phyloP scores from a whole-genome alignment of 2,888 invertebrate genomes.

The Lapara coniferarum region DNA sequence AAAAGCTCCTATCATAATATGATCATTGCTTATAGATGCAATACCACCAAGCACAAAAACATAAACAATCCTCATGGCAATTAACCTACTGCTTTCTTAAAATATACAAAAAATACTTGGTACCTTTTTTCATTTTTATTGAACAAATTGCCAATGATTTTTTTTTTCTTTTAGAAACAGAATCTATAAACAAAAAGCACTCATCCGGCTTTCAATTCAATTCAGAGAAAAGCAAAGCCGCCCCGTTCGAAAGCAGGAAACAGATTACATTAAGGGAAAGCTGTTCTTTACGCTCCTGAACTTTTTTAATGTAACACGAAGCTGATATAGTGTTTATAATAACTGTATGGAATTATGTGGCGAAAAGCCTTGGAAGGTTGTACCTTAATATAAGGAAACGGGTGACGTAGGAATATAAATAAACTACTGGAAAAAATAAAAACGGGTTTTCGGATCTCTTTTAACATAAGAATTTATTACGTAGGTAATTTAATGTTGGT shows the following conservation, averaged over 20 bases:
- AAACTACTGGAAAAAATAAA: no score
- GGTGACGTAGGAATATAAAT: no score
- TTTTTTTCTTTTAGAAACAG: constrained; percentile 44
- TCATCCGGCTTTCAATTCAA: constrained; percentile 60
- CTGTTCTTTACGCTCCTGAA: constrained; percentile 26
- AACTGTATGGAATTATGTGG: neutral
- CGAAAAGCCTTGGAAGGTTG: neutral
- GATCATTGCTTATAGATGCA: no score
- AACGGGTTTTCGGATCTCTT: no score
- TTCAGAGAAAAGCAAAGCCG: constrained; percentile 55
- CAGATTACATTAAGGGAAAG: constrained; percentile 42
- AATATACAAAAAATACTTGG: neutral
- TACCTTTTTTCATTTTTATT: constrained; percentile 20
- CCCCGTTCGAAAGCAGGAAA: constrained; percentile 37
- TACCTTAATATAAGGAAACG: no score
- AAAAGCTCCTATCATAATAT: no score
- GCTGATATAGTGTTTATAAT: neutral
- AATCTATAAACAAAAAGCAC: constrained; percentile 56
- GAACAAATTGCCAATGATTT: constrained; percentile 32
- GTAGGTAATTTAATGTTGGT: no score
- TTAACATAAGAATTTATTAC: no score
- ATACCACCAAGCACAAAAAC: neutral
- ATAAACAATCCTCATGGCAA: neutral
- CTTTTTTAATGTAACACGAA: neutral
- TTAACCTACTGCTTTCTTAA: neutral